A percentile compares a stretch with the other conserved stretches of the same genome.
These are phyloP conservation scores for Caenorhabditis afra DNA, from an alignment of 2,888 invertebrate species.

Conservation along the genomic window DNA sequence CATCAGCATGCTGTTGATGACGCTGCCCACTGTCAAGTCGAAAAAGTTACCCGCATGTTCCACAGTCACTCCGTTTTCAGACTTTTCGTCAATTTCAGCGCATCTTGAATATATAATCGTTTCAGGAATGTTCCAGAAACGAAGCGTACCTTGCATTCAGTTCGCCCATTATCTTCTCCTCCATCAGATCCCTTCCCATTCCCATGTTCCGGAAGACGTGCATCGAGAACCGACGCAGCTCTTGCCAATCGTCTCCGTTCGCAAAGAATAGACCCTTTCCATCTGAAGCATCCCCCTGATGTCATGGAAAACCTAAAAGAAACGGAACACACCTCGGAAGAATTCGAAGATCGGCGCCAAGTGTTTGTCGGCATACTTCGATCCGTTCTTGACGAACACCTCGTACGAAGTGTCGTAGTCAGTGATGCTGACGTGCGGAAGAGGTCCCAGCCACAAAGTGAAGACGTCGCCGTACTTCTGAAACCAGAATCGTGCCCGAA, in stretches of 20 bases:
- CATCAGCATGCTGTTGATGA: conserved; percentile 36
- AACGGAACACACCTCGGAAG: background rate
- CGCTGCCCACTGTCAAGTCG: conserved; percentile 44
- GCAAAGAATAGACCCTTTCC: conserved; percentile 2
- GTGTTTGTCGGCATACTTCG: conserved; percentile 11
- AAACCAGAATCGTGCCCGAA: background rate
- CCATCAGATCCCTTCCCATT: conserved; percentile 19
- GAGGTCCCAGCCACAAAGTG: conserved; percentile 32
- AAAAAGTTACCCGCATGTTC: conserved; percentile 7
- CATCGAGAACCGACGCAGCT: conserved; percentile 19
- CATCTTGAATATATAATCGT: too few relatives aligned
- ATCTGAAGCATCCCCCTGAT: background rate
- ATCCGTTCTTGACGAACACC: conserved; percentile 23
- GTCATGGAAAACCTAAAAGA: too few relatives aligned
- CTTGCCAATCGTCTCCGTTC: conserved; percentile 21
- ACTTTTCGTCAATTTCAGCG: background rate
- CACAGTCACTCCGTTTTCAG: background rate
- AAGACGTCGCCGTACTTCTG: conserved; percentile 28
- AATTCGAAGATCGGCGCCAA: conserved; percentile 11
- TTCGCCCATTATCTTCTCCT: conserved; percentile 23
- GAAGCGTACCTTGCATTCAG: background rate
- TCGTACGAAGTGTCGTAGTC: conserved; percentile 13
- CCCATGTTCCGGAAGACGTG: conserved; percentile 15
- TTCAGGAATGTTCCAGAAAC: too few relatives aligned
- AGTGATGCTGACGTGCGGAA: conserved; percentile 10